Base-by-base conservation (phyloP, 2,888 invertebrate species). In the Neoaliturus tenellus region DNA sequence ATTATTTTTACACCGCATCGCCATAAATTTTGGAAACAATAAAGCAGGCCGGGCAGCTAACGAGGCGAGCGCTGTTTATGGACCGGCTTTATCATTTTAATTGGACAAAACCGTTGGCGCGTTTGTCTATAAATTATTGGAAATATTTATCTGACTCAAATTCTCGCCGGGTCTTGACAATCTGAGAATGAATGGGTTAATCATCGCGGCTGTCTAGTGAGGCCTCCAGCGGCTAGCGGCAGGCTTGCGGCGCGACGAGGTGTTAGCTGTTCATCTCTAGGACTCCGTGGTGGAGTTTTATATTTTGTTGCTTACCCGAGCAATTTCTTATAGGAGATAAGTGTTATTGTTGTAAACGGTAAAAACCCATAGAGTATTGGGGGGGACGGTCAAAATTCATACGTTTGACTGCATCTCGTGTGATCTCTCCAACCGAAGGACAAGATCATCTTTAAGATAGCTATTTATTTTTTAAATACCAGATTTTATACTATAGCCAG, bases 11-110 rank as follows among this genome's bases (percentile, higher is more conserved):
- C 10, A 78, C 78, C 48, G 78, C 51, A 78, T 78, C 78, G 78
- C 55, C 78, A 78, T 78, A 78, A 78, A 78, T 78, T 78, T 78
- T 78, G 78, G 51, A 78, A 78, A 78, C 78, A 78, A 78, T 78
- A 78, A 78, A 78, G 78, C 28, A 78, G 55, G 55, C 78, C 75
- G 33, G 78, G 33, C 51, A 51, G 55, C n/a, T 55, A 55, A 78
- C 51, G 55, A 55, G 55, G 17, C 75, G 39, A 1, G 20, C 28
- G 28, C 78, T 78, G 55, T 78, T 78, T 78, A 78, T 78, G 78
- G 78, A 10, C 55, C 78, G 55, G 48, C 78, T 78, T 78, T 78
- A 78, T 78, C 78, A 78, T 78, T 78, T 78, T 78, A 78, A 78
- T 78, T 78, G 78, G 78, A 78, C 78, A 78, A 78, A 78, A 78